phyloP scores from a whole-genome alignment of 2,797 vertebrate genomes.

The Tauraco hartlaubi region DNA sequence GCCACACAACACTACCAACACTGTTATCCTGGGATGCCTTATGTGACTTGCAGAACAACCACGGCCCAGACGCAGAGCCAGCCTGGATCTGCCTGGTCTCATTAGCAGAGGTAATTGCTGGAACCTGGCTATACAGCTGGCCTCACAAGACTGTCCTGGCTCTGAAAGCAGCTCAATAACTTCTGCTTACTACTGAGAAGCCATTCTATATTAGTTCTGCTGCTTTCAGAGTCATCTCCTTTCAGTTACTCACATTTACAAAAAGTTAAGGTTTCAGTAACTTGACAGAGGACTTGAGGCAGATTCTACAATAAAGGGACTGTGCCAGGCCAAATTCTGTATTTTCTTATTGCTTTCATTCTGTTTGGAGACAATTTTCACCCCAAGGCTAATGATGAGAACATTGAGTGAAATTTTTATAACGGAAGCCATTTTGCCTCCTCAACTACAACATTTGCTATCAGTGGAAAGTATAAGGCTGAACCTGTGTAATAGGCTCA shows the following conservation, averaged over 20 bases:
- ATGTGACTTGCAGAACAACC: neutral
- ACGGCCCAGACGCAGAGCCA: neutral
- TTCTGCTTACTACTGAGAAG: neutral
- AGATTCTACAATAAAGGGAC: neutral
- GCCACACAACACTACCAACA: fast-evolving
- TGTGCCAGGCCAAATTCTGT: neutral
- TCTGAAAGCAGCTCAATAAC: neutral
- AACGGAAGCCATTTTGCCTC: neutral
- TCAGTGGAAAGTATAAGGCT: neutral
- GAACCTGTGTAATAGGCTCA: neutral
- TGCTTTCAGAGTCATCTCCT: neutral
- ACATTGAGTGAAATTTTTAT: neutral
- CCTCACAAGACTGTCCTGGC: neutral
- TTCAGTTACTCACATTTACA: neutral
- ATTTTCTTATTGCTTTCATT: neutral
- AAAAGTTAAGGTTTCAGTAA: neutral
- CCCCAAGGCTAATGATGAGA: neutral
- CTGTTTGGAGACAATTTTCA: neutral
- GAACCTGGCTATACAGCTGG: neutral
- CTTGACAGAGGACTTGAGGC: neutral
- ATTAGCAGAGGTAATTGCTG: neutral
- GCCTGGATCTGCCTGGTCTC: neutral
- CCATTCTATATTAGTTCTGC: neutral
- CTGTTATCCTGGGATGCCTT: neutral
- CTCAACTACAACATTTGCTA: neutral